phyloP scores from a whole-genome alignment of 2,797 vertebrate species.

The Premnoplex brunnescens region DNA sequence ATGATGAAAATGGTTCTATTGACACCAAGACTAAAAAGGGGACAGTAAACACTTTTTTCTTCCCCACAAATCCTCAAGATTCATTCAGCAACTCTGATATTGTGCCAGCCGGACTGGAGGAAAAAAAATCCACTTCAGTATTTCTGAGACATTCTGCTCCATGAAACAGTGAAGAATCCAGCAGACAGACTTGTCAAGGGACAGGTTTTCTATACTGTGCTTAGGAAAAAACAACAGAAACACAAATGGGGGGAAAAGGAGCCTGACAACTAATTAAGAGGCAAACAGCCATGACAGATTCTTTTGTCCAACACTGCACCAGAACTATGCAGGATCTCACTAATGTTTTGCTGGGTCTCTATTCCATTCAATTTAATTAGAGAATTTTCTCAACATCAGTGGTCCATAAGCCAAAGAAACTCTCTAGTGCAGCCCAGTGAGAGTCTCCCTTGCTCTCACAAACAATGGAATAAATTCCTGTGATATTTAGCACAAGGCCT shows the following conservation, averaged over 20 bases:
- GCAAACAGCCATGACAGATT: not conserved
- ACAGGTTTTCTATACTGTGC: not conserved
- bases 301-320: not conserved
- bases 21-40: not conserved
- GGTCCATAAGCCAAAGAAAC: not conserved
- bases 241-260: not conserved
- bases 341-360: not conserved
- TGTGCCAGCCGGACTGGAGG: not conserved
- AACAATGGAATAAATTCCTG: not conserved
- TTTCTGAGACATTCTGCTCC: not conserved
- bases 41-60: not conserved
- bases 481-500: not conserved
- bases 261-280: not conserved
- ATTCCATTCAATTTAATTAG: not conserved
- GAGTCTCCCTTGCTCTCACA: not conserved
- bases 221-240: not conserved
- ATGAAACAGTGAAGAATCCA: not conserved
- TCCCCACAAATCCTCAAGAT: not conserved
- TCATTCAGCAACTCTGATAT: not conserved
- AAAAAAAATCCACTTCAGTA: not conserved
- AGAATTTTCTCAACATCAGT: not conserved
- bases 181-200: not conserved
- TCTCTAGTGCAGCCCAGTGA: not conserved
- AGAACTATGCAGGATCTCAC: not conserved
- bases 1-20: not conserved